Percentiles rank a stretch among this genome's conserved stretches.
Evolutionary conservation across 2,797 vertebrate species (phyloP).

Genomic region (Chloroceryle amazona): DNA sequence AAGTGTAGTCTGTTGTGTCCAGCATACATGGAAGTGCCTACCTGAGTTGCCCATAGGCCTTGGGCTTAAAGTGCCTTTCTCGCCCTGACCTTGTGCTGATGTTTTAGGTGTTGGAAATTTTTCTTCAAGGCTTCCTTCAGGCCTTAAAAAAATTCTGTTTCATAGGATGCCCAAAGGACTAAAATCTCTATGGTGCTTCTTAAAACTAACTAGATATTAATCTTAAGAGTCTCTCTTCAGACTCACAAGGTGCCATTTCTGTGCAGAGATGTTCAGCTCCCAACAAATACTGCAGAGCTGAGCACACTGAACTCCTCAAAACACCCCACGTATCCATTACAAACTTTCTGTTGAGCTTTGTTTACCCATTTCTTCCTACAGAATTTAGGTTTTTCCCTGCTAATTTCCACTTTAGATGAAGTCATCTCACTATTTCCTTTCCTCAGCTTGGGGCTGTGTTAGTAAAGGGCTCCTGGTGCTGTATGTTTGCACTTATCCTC

Average conservation of each 20-base stretch:
- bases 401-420: neutral
- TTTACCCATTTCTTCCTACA: neutral
- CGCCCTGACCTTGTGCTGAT: neutral
- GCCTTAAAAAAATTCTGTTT: neutral
- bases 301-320: neutral
- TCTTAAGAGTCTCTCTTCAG: neutral
- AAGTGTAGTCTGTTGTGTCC: neutral
- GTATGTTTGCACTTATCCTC: neutral
- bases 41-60: neutral
- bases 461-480: fast-evolving
- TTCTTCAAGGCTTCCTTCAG: slow-evolving; percentile 3
- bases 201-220: neutral
- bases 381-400: fast-evolving
- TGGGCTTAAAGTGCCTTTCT: neutral
- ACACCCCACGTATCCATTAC: fast-evolving
- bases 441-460: neutral
- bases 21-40: neutral
- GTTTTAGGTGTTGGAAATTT: neutral
- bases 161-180: neutral
- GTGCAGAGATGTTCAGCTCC: neutral
- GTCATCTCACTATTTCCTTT: fast-evolving
- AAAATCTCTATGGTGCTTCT: neutral
- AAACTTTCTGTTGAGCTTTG: neutral
- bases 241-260: neutral
- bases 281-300: neutral